These are phyloP conservation scores for Leucosticte australis DNA, from an alignment of 2,113 vertebrate species.

Conservation along the genomic window DNA sequence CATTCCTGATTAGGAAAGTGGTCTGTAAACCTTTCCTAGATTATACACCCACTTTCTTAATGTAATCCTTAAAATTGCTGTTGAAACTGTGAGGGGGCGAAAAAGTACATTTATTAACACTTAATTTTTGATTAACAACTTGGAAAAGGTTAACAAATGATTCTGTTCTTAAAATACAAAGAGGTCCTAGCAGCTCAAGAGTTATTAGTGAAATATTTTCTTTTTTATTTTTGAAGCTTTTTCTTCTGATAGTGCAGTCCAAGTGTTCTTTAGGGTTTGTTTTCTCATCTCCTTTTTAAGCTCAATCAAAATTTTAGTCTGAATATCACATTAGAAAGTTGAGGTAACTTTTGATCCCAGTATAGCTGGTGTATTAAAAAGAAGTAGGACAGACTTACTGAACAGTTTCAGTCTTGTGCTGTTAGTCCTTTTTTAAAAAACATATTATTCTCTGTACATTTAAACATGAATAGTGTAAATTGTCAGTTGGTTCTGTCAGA, in stretches of 20 bases:
- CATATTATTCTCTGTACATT: neutral
- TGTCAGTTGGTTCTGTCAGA: neutral
- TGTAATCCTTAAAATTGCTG: neutral
- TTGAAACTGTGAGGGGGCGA: rapidly evolving
- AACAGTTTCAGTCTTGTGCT: neutral
- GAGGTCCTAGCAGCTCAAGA: neutral
- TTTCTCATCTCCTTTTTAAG: neutral
- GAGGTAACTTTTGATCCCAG: neutral
- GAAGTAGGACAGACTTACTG: neutral
- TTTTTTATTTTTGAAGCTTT: neutral
- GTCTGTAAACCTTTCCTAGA: neutral
- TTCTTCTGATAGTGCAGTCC: neutral
- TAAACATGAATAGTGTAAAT: neutral
- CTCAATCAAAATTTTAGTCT: neutral
- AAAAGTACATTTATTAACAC: neutral
- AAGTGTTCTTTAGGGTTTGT: neutral
- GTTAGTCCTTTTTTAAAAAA: neutral
- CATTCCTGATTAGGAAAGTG: neutral
- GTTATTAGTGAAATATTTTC: neutral
- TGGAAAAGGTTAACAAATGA: neutral
- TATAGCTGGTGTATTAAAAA: neutral
- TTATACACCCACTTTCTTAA: neutral
- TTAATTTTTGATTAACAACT: neutral
- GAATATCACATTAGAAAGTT: neutral
- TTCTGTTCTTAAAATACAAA: neutral